A percentile compares a stretch with the other conserved stretches of the same genome.
Conservation (phyloP, 2,888 invertebrate genomes). For the Serripes groenlandicus region DNA sequence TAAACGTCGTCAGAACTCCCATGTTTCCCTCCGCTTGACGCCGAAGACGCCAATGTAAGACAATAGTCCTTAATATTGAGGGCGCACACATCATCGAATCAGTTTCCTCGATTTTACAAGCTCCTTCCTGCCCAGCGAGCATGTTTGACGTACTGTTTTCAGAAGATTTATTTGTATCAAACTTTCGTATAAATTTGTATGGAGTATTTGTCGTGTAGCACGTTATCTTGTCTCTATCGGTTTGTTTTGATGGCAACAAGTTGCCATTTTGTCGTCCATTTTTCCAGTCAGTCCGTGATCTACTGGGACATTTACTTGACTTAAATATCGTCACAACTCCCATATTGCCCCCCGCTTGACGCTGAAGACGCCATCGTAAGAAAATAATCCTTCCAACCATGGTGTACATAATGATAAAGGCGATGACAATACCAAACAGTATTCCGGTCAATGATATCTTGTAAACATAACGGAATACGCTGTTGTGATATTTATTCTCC, state of each 20-base stretch:
- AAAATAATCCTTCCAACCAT: slow-evolving; percentile 49
- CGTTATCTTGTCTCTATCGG: neutral
- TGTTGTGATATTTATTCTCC: slow-evolving; percentile 43
- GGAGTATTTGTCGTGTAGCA: neutral
- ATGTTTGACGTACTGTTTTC: slow-evolving; percentile 9
- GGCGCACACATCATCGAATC: slow-evolving; percentile 4
- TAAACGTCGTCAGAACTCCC: slow-evolving; percentile 7
- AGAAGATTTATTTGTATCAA: slow-evolving; percentile 2
- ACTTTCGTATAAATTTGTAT: neutral
- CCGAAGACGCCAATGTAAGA: slow-evolving; percentile 42
- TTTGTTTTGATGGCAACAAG: neutral
- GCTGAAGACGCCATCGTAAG: slow-evolving; percentile 38
- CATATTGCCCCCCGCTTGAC: slow-evolving; percentile 26
- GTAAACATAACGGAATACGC: slow-evolving; percentile 39
- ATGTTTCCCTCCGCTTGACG: slow-evolving; percentile 27
- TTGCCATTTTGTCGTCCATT: neutral
- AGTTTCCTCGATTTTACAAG: neutral
- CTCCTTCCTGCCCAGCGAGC: neutral
- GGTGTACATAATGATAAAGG: slow-evolving; percentile 53
- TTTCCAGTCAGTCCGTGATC: neutral
- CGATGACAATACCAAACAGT: slow-evolving; percentile 28
- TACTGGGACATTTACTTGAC: neutral
- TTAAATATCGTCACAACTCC: slow-evolving; percentile 7
- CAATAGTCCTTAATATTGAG: slow-evolving; percentile 25
- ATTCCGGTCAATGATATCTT: slow-evolving; percentile 37